Base-by-base conservation (phyloP, 2,797 vertebrate genomes). In the Acanthopagrus latus region DNA sequence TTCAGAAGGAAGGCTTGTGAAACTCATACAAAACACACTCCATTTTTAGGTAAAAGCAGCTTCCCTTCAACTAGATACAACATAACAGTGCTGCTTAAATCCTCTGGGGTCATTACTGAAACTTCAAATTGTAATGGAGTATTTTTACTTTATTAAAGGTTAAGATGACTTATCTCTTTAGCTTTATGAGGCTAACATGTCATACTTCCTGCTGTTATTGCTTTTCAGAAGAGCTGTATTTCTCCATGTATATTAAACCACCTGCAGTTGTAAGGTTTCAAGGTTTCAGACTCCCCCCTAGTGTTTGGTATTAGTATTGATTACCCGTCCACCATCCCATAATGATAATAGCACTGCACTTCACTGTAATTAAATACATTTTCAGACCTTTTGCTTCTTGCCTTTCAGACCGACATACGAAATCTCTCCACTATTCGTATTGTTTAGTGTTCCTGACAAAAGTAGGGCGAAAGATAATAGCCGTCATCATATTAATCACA, bases 201-300 rank as follows among this genome's bases (percentile, higher is more conserved):
- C 3, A 33, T 8, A 56, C 8, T 27, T 14, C 14, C 17, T 17
- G 23, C 23, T 55, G 21, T 46, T 54, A 12, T 8, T 51, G 20
- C 29, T 11, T 29, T 17, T 69, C 57, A 51, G 29, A 3, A n/a
- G 62, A 29, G 21, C 10, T 57, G 0, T 6, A 18, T 8, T 14
- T 1, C 20, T 64, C 20, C 6, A n/a, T 13, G 8, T 33, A 7
- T 7, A 33, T 16, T 20, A 33, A 38, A 57, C 25, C 3, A 5
- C 5, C 17, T n/a, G 9, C 43, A 27, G 44, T 50, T 54, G 43
- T 14, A 5, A 13, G 1, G 13, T 33, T 33, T 33, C 18, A 43
- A 54, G 79, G 75, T 43, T 55, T 70, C 27, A 66, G 60, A 20
- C 87, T 74, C 93, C 89, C 89, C 86, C 50, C 93, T 92, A 59